These are phyloP conservation scores for Protosalanx chinensis DNA, from an alignment of 2,797 vertebrate genomes.

Conservation along the genomic window DNA sequence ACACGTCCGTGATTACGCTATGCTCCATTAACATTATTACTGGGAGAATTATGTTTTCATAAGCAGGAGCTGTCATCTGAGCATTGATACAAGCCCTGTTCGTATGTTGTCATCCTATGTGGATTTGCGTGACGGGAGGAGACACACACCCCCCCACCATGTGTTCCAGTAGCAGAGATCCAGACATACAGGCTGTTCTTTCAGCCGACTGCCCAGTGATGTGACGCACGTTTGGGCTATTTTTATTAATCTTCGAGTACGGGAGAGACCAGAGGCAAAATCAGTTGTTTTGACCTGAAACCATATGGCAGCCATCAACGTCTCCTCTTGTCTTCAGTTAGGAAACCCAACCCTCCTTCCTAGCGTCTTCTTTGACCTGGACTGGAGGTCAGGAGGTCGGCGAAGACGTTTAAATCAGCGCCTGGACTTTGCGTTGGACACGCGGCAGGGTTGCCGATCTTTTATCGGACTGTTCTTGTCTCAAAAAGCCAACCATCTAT, in stretches of 20 bases:
- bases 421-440: background rate
- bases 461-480: background rate
- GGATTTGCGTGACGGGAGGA: background rate
- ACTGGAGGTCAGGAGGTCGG: conserved; percentile 55
- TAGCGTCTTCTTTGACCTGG: conserved; percentile 51
- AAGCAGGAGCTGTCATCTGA: conserved; percentile 2
- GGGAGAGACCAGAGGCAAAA: conserved; percentile 40
- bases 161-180: background rate
- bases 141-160: conserved; percentile 15
- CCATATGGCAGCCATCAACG: conserved; percentile 68
- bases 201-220: background rate
- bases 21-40: conserved; percentile 42
- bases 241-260: conserved; percentile 41
- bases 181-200: conserved; percentile 6
- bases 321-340: conserved; percentile 29
- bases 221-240: conserved; percentile 33
- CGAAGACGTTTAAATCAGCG: conserved; percentile 29
- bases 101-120: conserved; percentile 38
- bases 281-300: conserved; percentile 63
- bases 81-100: conserved; percentile 36
- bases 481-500: background rate
- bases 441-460: background rate
- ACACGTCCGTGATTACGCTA: conserved; percentile 46
- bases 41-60: conserved; percentile 27
- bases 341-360: conserved; percentile 61